Evolutionary conservation across 2,888 invertebrate species (phyloP).

Genomic region (Dinocampus coccinellae): DNA sequence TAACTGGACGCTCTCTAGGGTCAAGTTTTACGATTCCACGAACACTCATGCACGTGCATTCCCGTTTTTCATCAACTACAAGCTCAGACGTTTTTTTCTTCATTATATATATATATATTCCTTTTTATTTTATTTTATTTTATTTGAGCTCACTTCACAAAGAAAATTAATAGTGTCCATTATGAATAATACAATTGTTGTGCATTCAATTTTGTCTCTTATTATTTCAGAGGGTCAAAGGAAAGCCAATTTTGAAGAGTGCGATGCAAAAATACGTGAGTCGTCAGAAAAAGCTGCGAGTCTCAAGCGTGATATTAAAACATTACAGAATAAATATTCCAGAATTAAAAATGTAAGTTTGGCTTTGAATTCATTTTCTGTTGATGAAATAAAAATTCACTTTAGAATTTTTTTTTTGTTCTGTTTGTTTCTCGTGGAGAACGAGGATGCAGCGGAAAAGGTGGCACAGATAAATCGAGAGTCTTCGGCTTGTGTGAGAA

Average conservation of each 20-base stretch:
- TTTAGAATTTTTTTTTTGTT: slow-evolving; percentile 29
- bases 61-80: slow-evolving; percentile 25
- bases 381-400: background rate
- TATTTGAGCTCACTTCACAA: background rate
- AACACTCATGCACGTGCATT: slow-evolving; percentile 33
- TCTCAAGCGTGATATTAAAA: slow-evolving; percentile 81
- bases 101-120: no score
- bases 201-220: slow-evolving; percentile 17
- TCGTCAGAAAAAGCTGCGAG: slow-evolving; percentile 79
- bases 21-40: slow-evolving; percentile 50
- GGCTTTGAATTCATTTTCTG: background rate
- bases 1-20: slow-evolving; percentile 43
- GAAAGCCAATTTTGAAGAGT: slow-evolving; percentile 85
- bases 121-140: background rate
- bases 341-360: slow-evolving; percentile 70
- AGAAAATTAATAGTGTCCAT: background rate
- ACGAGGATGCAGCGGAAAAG: slow-evolving; percentile 58
- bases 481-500: slow-evolving; percentile 55
- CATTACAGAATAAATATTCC: slow-evolving; percentile 74
- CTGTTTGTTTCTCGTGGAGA: no score
- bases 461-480: slow-evolving; percentile 51
- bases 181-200: slow-evolving; percentile 3
- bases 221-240: slow-evolving; percentile 82
- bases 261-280: slow-evolving; percentile 80
- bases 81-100: background rate